Evolutionary conservation across 2,888 invertebrate species (phyloP), one percentile per base, ranked within the genome.

Genomic region (Poecilobothrus nobilitatus): DNA sequence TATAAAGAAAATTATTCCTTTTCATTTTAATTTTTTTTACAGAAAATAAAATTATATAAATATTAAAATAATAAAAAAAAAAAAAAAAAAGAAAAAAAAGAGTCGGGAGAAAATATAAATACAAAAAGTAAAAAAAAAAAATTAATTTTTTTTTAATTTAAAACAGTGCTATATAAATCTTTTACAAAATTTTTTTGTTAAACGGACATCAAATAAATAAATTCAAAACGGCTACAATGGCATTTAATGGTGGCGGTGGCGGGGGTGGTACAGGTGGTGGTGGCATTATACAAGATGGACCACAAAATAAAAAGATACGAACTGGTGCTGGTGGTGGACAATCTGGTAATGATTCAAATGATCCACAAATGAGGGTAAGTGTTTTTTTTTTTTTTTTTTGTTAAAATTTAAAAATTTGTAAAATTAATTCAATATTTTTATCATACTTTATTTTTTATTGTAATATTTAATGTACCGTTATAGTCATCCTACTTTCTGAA

Each of bases 301-400:
- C 81, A 74, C 81, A 81, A 73, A 81, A 80, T 70, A 81, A 81
- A 75, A 81, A 80, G 74, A 81, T 81, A 73, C 80, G 81, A 70
- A 81, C 81, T 71, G 81, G 80, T 33, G 80, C 79, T 70, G 80
- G 79, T 71, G 80, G 80, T 70, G 80, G 79, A 73, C 81, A 80
- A 76, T 73, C 79, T 67, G 77, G 78, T 68, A 81, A 34, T 65
- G 65, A 65, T 65, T 34, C 15, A 65, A 65, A 65, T 37, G 65
- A 65, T 34, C 33, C 20, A 34, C 65, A 65, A 20, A 65, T 34
- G 20, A 65, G 65, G 65, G 65, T 65, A 34, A 65, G 65, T 65
- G 15, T n/a, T n/a, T n/a, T n/a, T n/a, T n/a, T n/a, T n/a, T n/a
- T n/a, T n/a, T n/a, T n/a, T n/a, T n/a, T n/a, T n/a, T n/a, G n/a